Evolutionary conservation across 2,797 vertebrate genomes (phyloP).

Genomic region (Enteromius viviparus): DNA sequence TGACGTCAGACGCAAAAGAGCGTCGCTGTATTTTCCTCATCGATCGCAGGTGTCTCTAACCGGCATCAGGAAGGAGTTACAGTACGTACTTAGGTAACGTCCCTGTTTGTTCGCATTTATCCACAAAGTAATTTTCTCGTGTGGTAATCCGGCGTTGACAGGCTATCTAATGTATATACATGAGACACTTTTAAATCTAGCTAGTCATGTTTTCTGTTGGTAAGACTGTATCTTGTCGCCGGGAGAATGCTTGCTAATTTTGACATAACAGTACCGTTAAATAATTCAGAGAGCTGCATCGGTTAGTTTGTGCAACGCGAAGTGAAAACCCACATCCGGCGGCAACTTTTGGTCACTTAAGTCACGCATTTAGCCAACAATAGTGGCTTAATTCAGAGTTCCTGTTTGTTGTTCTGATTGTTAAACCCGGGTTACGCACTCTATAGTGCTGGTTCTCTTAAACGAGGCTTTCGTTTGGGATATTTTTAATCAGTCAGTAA

Average conservation of each 20-base stretch:
- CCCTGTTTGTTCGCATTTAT: neutral
- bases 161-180: neutral
- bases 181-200: neutral
- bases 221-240: neutral
- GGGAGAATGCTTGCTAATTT: neutral
- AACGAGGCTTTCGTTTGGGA: neutral
- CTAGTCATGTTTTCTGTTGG: neutral
- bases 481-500: neutral
- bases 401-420: neutral
- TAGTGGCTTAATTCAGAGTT: neutral
- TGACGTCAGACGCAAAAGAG: conserved; percentile 41
- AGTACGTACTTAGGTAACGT: conserved; percentile 19
- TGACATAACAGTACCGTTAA: neutral
- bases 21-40: conserved; percentile 19
- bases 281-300: neutral
- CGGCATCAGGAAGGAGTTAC: conserved; percentile 5
- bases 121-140: neutral
- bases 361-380: neutral
- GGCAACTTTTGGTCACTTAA: neutral
- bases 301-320: neutral
- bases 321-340: neutral
- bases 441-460: neutral
- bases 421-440: neutral
- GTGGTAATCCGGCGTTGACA: neutral
- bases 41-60: conserved; percentile 35